Evolutionary conservation across 2,797 vertebrate genomes (phyloP), one percentile per base, ranked within the genome.

Genomic region (Myotis planiceps): DNA sequence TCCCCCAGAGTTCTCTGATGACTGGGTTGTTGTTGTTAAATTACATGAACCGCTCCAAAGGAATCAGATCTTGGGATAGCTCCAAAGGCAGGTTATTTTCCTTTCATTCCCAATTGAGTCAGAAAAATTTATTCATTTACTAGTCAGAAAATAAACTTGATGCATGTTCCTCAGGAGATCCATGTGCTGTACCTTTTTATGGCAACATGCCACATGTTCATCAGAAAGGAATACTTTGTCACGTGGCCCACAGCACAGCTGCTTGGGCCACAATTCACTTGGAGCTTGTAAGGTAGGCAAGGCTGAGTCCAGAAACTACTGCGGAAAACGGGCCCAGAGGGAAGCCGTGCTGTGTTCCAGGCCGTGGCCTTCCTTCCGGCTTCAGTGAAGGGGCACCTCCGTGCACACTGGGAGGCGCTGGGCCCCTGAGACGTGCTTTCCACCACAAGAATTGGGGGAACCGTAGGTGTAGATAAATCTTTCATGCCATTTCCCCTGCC

Each of bases 111-210:
- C 97, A 92, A 75, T 8, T 95, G 97, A 93, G 96, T 94, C 92
- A 93, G 96, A 97, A 97, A 97, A 97, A 94, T 94, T 92, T 97
- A 97, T 95, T 97, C 97, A 97, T 97, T 97, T 97, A 97, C 96
- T 96, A 96, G 95, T 97, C 92, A 97, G 96, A 97, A 98, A 97
- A 95, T 97, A 97, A 98, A 97, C 79, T 32, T 97, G 97, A 97
- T 82, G 85, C 90, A 97, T 84, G 93, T 84, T 96, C 71, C 97
- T 97, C 97, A 37, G 78, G 97, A 97, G 97, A 95, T 95, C 92
- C 66, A 32, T 66, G 90, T 10, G 45, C 92, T 87, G 47, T 92
- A 71, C 95, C 95, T 96, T 89, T 94, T 95, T 86, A 97, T 79
- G 95, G 96, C 94, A 93, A 72, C 95, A 83, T 66, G 85, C 96